Conservation (phyloP, 1,140 invertebrate genomes). For the Dinoponera quadriceps region DNA sequence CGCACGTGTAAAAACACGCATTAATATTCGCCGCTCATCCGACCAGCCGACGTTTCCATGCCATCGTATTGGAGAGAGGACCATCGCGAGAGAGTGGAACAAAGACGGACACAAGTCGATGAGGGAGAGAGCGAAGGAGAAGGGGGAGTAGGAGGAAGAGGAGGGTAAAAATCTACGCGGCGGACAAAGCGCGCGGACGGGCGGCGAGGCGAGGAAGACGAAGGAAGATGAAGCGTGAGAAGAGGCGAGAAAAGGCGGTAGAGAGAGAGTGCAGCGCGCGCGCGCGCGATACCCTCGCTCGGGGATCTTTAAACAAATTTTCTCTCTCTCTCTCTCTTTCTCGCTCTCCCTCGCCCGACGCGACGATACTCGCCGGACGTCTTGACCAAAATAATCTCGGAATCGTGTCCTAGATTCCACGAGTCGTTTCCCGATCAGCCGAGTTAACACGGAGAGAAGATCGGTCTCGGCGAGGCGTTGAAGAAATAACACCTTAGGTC, state of each 20-base stretch:
- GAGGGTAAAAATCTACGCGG: constrained; percentile 26
- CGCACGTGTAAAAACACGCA: constrained; percentile 76
- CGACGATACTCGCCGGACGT: not conserved
- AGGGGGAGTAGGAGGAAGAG: not conserved
- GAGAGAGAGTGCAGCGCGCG: constrained; percentile 20
- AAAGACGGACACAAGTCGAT: constrained; percentile 11
- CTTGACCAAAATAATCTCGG: constrained; percentile 40
- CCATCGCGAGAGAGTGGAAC: not conserved
- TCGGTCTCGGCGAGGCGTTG: too few species aligned
- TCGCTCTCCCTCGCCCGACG: not conserved
- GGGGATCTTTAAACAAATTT: constrained; percentile 49
- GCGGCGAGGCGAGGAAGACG: not conserved
- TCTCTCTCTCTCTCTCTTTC: constrained; percentile 1
- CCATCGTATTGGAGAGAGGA: constrained; percentile 17
- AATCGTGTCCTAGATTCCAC: constrained; percentile 32
- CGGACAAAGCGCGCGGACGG: not conserved
- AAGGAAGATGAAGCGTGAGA: constrained; percentile 30
- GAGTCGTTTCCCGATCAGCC: not conserved
- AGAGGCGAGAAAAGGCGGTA: constrained; percentile 22
- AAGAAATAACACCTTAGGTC: too few species aligned
- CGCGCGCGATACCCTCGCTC: not conserved
- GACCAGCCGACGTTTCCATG: constrained; percentile 54
- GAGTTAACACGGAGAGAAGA: too few species aligned
- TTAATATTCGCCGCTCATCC: constrained; percentile 73
- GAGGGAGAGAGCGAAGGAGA: not conserved